Conservation (phyloP, 2,113 vertebrate genomes). For the rat (Rattus norvegicus) region DNA sequence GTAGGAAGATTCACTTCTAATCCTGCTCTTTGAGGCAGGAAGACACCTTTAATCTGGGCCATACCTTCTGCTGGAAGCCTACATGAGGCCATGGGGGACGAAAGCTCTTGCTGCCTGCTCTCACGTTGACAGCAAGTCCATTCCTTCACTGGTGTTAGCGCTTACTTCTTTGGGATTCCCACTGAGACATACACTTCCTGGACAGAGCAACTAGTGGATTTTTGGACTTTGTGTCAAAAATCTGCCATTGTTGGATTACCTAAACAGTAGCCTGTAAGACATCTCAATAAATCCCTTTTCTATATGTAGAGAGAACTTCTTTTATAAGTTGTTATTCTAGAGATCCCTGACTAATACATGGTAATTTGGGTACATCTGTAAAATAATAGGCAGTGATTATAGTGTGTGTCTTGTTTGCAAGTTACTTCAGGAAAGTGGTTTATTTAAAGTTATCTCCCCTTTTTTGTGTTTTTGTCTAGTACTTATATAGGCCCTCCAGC, state of each 20-base stretch:
- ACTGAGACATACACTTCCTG: neutral
- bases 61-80: neutral
- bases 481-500: neutral
- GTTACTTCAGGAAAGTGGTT: neutral
- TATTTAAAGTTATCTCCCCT: neutral
- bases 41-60: neutral
- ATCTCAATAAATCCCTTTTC: neutral
- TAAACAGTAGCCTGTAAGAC: neutral
- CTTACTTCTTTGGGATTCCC: neutral
- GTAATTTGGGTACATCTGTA: slow-evolving; percentile 22
- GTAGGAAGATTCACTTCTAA: neutral
- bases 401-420: neutral
- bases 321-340: neutral
- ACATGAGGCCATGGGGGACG: neutral
- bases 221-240: neutral
- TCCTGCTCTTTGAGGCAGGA: neutral
- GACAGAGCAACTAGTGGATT: neutral
- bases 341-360: neutral
- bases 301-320: neutral
- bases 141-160: neutral
- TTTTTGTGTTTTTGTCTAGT: neutral
- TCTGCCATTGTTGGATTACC: neutral
- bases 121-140: neutral
- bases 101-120: neutral
- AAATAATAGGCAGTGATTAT: neutral